phyloP scores from a whole-genome alignment of 2,888 invertebrate species.

The Hartigia nigra region DNA sequence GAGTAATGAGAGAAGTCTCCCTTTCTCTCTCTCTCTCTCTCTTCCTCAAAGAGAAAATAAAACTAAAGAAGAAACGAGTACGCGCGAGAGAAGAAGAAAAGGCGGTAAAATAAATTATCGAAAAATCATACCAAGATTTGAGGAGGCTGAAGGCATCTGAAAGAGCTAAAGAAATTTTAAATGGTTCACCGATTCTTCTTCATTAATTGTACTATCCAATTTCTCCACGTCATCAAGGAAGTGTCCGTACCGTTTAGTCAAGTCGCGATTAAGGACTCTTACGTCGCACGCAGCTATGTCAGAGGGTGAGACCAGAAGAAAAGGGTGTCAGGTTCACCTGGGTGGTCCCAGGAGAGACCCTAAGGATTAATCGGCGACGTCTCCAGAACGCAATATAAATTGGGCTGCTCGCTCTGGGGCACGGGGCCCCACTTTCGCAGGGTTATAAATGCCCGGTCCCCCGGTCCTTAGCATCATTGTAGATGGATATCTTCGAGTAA shows the following conservation, averaged over 20 bases:
- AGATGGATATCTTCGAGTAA: conserved; percentile 58
- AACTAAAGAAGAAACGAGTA: not conserved
- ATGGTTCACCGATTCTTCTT: not conserved
- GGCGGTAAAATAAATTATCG: not conserved
- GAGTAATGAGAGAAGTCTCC: conserved; percentile 44
- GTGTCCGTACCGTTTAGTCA: conserved; percentile 36
- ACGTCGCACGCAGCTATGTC: conserved; percentile 56
- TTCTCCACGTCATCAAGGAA: not conserved
- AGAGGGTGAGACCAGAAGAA: conserved; percentile 44
- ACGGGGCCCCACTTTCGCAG: conserved; percentile 42
- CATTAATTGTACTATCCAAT: not conserved
- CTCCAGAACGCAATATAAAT: conserved; percentile 62
- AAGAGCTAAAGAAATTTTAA: not conserved
- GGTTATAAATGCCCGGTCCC: conserved; percentile 61
- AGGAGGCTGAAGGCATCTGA: not conserved
- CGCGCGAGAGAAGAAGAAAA: conserved; percentile 18
- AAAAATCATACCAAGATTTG: not conserved
- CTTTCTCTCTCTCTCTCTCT: not conserved
- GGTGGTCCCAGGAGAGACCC: conserved; percentile 60
- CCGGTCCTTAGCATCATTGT: conserved; percentile 59
- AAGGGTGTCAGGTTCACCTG: conserved; percentile 62
- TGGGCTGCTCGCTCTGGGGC: conserved; percentile 47
- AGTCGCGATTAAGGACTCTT: conserved; percentile 48
- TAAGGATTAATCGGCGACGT: conserved; percentile 63
- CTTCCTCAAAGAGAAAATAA: not conserved